Percentiles rank a stretch among this genome's conserved stretches.
Evolutionary conservation across 2,113 vertebrate genomes (phyloP).

Genomic region (Siniperca chuatsi): DNA sequence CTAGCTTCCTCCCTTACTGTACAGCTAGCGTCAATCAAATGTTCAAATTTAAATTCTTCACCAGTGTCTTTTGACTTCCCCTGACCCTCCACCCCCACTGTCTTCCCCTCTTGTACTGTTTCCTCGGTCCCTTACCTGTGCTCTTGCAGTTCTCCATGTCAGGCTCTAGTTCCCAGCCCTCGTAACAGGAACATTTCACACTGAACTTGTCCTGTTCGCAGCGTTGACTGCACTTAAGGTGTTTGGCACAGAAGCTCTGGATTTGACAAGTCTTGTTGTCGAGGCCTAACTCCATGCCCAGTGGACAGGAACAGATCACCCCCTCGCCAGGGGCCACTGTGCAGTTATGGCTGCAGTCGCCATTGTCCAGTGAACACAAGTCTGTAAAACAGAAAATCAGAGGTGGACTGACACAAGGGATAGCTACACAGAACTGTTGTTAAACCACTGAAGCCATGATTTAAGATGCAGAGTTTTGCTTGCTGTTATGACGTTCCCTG

Average conservation of each 20-base stretch:
- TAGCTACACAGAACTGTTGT: background rate
- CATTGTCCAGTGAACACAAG: conserved; percentile 91
- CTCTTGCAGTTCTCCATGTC: conserved; percentile 97
- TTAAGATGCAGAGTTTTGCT: conserved; percentile 16
- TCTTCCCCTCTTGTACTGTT: background rate
- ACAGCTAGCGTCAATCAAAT: conserved; percentile 10
- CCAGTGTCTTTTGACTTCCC: background rate
- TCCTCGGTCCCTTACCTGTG: conserved; percentile 82
- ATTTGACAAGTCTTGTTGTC: conserved; percentile 98
- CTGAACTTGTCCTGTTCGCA: conserved; percentile 97
- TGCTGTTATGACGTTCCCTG: conserved; percentile 10
- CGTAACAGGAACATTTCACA: conserved; percentile 96
- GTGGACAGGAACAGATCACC: conserved; percentile 93
- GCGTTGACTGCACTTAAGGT: conserved; percentile 97
- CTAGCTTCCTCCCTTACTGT: background rate
- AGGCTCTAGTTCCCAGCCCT: conserved; percentile 94
- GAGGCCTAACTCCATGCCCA: conserved; percentile 92
- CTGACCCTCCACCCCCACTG: background rate
- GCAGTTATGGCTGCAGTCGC: conserved; percentile 97
- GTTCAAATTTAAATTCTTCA: conserved; percentile 2
- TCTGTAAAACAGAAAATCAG: conserved; percentile 50
- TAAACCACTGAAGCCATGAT: background rate
- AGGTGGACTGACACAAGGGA: background rate
- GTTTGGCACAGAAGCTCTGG: conserved; percentile 98
- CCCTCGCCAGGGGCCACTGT: conserved; percentile 94